These are phyloP conservation scores for Dilophus febrilis DNA, from an alignment of 2,888 invertebrate genomes.

Conservation along the genomic window DNA sequence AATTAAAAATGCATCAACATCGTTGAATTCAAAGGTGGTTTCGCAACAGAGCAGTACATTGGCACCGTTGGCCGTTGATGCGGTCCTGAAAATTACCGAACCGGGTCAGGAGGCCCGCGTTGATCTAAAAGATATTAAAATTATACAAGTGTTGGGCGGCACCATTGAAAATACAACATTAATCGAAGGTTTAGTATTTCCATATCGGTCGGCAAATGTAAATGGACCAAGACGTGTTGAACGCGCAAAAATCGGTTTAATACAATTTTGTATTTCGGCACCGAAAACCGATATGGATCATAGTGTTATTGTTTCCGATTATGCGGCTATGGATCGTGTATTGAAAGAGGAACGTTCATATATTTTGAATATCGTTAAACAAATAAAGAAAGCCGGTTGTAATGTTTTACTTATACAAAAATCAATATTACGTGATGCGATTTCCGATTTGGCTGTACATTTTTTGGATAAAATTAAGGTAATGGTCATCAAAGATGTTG, in stretches of 20 bases:
- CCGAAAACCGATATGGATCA: slow-evolving; percentile 99
- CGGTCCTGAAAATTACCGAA: slow-evolving; percentile 57
- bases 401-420: slow-evolving; percentile 87
- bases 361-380: slow-evolving; percentile 95
- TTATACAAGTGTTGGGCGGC: slow-evolving; percentile 92
- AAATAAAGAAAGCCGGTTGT: slow-evolving; percentile 96
- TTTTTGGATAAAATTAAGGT: slow-evolving; percentile 98
- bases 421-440: slow-evolving; percentile 72
- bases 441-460: slow-evolving; percentile 92
- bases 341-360: slow-evolving; percentile 94
- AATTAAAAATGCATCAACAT: slow-evolving; percentile 90
- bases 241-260: slow-evolving; percentile 95
- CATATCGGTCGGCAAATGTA: slow-evolving; percentile 71
- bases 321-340: slow-evolving; percentile 99
- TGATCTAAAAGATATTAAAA: slow-evolving; percentile 88
- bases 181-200: slow-evolving; percentile 87
- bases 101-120: slow-evolving; percentile 54
- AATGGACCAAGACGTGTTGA: slow-evolving; percentile 89
- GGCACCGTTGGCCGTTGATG: slow-evolving; percentile 94
- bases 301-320: slow-evolving; percentile 91
- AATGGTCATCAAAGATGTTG: slow-evolving; percentile 94
- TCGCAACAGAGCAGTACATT: slow-evolving; percentile 91
- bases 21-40: slow-evolving; percentile 96
- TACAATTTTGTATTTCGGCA: slow-evolving; percentile 98
- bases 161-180: slow-evolving; percentile 96